Percentiles rank a stretch among this genome's conserved stretches.
These are phyloP conservation scores for Sesamia inferens DNA, from an alignment of 2,888 invertebrate genomes.

Conservation along the genomic window DNA sequence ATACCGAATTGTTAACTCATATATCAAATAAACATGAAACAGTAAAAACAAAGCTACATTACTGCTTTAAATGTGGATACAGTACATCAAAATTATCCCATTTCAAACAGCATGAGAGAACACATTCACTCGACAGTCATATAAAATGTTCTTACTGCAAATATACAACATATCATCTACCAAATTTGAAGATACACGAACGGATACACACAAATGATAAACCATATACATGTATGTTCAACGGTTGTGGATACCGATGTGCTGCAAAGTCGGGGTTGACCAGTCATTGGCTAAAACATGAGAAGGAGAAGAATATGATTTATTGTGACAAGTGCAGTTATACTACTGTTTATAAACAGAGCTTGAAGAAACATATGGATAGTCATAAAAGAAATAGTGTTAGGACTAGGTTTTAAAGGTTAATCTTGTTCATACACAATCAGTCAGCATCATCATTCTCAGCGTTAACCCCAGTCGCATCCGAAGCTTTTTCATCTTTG, in stretches of 20 bases:
- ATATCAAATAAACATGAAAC: slow-evolving; percentile 30
- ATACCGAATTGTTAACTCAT: slow-evolving; percentile 36
- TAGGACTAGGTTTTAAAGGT: slow-evolving; percentile 26
- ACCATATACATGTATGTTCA: slow-evolving; percentile 42
- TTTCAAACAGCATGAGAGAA: slow-evolving; percentile 54
- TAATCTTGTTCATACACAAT: background rate
- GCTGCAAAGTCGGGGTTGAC: slow-evolving; percentile 67
- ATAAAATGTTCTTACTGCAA: slow-evolving; percentile 48
- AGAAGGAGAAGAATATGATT: slow-evolving; percentile 66
- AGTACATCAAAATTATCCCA: slow-evolving; percentile 56
- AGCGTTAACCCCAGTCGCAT: no score
- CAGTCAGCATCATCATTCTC: no score
- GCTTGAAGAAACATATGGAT: slow-evolving; percentile 71
- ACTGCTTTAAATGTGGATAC: slow-evolving; percentile 52
- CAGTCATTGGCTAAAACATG: slow-evolving; percentile 73
- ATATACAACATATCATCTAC: slow-evolving; percentile 45
- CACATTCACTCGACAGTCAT: slow-evolving; percentile 6
- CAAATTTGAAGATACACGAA: slow-evolving; percentile 73
- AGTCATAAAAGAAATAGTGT: slow-evolving; percentile 69
- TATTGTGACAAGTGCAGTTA: slow-evolving; percentile 78
- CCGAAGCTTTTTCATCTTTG: no score
- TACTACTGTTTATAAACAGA: slow-evolving; percentile 74
- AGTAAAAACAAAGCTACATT: slow-evolving; percentile 20
- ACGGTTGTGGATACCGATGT: slow-evolving; percentile 48
- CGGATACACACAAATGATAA: slow-evolving; percentile 66